Conservation (phyloP, 1,140 invertebrate genomes). For the Caenorhabditis briggsae region DNA sequence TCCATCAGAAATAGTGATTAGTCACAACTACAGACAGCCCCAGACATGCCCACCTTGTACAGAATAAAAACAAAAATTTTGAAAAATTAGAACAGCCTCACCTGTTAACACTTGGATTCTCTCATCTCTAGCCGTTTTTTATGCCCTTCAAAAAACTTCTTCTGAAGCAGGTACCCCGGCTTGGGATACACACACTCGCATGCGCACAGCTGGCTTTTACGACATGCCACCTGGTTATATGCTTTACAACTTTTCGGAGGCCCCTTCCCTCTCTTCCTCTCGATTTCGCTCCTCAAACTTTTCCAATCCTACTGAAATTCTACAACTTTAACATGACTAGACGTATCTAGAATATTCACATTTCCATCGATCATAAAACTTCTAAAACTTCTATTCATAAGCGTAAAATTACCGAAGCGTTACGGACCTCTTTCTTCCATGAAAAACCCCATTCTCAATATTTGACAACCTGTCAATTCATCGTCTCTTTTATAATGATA, state of each 20-base stretch:
- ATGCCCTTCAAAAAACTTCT: no score
- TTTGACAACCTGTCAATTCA: constrained; percentile 51
- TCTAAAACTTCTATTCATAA: background rate
- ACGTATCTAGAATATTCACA: background rate
- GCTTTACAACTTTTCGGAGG: constrained; percentile 54
- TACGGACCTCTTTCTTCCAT: background rate
- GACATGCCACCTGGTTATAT: constrained; percentile 53
- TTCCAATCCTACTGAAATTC: background rate
- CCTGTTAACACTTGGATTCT: background rate
- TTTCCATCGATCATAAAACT: constrained; percentile 10
- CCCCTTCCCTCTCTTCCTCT: background rate
- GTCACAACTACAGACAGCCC: background rate
- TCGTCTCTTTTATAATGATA: background rate
- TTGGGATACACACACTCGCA: constrained; percentile 32
- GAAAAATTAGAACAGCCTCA: constrained; percentile 24
- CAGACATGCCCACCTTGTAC: background rate
- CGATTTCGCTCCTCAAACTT: constrained; percentile 24
- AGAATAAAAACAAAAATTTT: background rate
- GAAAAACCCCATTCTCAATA: background rate
- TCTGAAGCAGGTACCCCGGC: background rate
- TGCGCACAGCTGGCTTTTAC: constrained; percentile 54
- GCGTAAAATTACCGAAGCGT: background rate
- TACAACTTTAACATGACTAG: background rate
- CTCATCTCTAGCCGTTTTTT: background rate
- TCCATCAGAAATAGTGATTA: constrained; percentile 10